These are phyloP conservation scores for Hypotaenidia philippensis DNA, from an alignment of 2,797 vertebrate genomes.

Conservation along the genomic window DNA sequence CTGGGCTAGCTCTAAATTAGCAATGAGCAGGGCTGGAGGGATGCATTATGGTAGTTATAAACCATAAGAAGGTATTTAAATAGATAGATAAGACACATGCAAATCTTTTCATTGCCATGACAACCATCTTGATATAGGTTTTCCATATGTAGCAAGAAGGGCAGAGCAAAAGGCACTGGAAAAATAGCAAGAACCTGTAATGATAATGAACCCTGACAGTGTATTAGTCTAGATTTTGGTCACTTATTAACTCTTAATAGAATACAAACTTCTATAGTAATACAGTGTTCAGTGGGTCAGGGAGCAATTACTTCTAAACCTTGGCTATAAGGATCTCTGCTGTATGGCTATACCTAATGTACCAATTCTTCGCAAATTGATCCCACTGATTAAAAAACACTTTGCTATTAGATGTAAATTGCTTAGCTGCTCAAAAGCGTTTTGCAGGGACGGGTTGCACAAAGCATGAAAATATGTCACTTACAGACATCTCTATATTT, in stretches of 20 bases:
- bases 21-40: constrained; percentile 89
- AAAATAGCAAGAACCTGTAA: constrained; percentile 83
- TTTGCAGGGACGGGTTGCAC: constrained; percentile 42
- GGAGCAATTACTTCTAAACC: constrained; percentile 74
- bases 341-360: constrained; percentile 63
- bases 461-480: constrained; percentile 58
- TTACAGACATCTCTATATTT: constrained; percentile 56
- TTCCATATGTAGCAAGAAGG: constrained; percentile 89
- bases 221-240: constrained; percentile 85
- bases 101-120: constrained; percentile 91
- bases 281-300: constrained; percentile 69
- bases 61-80: constrained; percentile 96
- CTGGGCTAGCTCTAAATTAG: constrained; percentile 94
- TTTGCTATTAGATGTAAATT: constrained; percentile 67
- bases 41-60: constrained; percentile 92
- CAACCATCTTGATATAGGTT: constrained; percentile 93
- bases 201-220: constrained; percentile 86
- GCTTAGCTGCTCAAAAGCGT: constrained; percentile 46
- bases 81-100: constrained; percentile 93
- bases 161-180: constrained; percentile 82
- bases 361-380: constrained; percentile 76
- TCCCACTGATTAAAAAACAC: constrained; percentile 74
- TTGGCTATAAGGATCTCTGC: constrained; percentile 63
- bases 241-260: constrained; percentile 88
- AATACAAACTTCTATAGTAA: constrained; percentile 78